A percentile compares a stretch with the other conserved stretches of the same genome.
Evolutionary conservation across 2,797 vertebrate species (phyloP).

Genomic region (Sebastes nivosus): DNA sequence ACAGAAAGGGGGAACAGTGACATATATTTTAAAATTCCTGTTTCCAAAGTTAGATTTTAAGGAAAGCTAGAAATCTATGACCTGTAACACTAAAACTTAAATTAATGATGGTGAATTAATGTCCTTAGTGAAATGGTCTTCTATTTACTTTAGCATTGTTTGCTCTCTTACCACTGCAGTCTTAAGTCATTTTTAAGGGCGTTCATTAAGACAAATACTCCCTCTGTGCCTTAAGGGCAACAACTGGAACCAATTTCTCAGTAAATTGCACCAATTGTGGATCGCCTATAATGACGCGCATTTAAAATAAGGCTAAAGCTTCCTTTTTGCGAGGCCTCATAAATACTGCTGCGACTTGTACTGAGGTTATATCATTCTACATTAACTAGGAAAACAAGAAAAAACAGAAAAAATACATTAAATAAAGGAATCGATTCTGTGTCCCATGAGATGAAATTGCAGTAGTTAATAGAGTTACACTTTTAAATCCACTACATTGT

Average conservation of each 20-base stretch:
- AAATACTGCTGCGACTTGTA: neutral
- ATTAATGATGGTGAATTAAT: neutral
- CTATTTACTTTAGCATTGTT: neutral
- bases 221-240: slow-evolving; percentile 2
- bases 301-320: neutral
- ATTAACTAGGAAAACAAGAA: neutral
- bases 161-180: neutral
- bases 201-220: slow-evolving; percentile 12
- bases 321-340: neutral
- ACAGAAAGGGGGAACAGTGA: neutral
- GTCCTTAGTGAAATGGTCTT: neutral
- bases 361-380: neutral
- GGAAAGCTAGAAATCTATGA: neutral
- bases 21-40: neutral
- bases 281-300: slow-evolving; percentile 15
- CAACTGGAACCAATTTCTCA: slow-evolving; percentile 58
- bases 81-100: neutral
- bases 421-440: neutral
- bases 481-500: neutral
- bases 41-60: neutral
- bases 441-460: neutral
- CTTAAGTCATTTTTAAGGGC: neutral
- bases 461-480: neutral
- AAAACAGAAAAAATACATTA: neutral
- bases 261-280: slow-evolving; percentile 38